phyloP scores from a whole-genome alignment of 1,140 invertebrate genomes.

The Pararge aegeria region DNA sequence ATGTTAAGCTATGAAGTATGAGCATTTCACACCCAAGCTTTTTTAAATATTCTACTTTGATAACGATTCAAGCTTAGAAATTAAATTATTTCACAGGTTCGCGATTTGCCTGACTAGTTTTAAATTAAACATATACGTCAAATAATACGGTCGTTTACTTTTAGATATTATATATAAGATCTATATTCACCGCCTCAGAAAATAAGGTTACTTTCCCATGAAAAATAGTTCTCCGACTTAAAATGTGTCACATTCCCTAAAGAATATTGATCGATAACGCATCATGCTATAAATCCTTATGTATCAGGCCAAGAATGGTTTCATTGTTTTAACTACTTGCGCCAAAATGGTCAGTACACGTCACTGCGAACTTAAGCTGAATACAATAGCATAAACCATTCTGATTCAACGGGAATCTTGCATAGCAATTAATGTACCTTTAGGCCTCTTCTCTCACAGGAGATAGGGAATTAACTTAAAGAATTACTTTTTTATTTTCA shows the following conservation, averaged over 20 bases:
- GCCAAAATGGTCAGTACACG: constrained; percentile 35
- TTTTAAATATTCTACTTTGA: no score
- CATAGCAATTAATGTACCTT: not conserved
- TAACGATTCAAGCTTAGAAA: no score
- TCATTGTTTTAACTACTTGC: constrained; percentile 36
- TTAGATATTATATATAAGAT: no score
- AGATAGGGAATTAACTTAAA: no score
- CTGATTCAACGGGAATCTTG: constrained; percentile 30
- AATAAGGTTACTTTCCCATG: not conserved
- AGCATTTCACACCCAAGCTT: no score
- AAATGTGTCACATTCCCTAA: not conserved
- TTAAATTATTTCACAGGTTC: no score
- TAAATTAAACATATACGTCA: no score
- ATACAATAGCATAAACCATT: constrained; percentile 42
- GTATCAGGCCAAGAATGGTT: constrained; percentile 12
- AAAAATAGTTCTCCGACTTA: not conserved
- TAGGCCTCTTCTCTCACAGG: no score
- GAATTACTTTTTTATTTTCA: no score
- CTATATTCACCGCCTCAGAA: not conserved
- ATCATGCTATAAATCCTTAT: constrained; percentile 13
- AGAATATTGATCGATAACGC: constrained; percentile 10
- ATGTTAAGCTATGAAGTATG: no score
- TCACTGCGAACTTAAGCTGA: constrained; percentile 30
- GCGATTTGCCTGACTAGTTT: no score
- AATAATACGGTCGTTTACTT: no score